Conservation (phyloP, 2,888 invertebrate genomes). For the Protonemura montana region DNA sequence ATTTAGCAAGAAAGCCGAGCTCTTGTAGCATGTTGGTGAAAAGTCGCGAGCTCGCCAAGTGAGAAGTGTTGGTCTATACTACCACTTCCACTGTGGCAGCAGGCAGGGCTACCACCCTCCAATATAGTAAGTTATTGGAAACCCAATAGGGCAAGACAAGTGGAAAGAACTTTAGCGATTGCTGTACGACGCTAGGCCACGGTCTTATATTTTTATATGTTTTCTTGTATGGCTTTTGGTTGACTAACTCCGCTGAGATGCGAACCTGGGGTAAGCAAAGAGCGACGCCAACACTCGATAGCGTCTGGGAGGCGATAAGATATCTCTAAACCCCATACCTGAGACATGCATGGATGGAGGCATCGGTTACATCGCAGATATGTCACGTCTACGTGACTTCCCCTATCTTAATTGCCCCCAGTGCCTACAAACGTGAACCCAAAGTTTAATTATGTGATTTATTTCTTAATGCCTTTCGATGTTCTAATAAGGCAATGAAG, state of each 20-base stretch:
- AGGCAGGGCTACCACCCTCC: not conserved
- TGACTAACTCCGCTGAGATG: not conserved
- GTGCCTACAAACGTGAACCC: not conserved
- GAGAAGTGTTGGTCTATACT: not conserved
- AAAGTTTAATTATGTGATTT: not conserved
- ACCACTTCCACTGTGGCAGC: not conserved
- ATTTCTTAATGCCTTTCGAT: too few relatives aligned
- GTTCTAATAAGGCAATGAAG: not conserved
- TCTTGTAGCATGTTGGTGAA: not conserved
- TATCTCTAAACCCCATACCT: not conserved
- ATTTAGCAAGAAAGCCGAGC: not conserved
- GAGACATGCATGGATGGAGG: not conserved
- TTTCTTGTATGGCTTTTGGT: not conserved
- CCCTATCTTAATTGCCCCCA: not conserved
- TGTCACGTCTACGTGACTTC: not conserved
- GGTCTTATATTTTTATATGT: constrained; percentile 7
- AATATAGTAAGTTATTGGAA: constrained; percentile 29
- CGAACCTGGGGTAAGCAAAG: not conserved
- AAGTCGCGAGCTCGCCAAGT: not conserved
- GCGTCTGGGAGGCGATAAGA: not conserved
- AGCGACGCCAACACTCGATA: not conserved
- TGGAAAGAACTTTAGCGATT: constrained; percentile 34
- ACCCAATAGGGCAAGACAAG: constrained; percentile 39
- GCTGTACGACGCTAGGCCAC: not conserved
- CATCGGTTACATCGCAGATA: not conserved